Base-by-base conservation (phyloP, 2,888 invertebrate species). In the Acrocera orbiculus region DNA sequence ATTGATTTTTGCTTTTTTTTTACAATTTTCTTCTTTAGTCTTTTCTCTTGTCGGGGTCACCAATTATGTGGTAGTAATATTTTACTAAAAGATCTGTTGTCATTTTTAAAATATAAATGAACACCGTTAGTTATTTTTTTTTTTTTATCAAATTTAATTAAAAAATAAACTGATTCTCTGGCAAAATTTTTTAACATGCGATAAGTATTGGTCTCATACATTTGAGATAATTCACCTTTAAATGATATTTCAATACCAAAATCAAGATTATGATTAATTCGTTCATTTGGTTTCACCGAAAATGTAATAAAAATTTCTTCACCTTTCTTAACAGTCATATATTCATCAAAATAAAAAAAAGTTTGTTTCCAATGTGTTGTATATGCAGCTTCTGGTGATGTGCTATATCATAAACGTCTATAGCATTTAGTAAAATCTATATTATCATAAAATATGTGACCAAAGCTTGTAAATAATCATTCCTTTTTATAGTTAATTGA, bases 361-460 rank as follows among this genome's bases (percentile, higher is more conserved):
- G 83, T 86, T 42, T 61, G 61, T 61, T 99, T 99, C 98, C 98
- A 99, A 61, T 99, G 98, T 15, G 98, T 99, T n/a, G n/a, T 99
- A 63, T 98, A 96, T 19, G 86, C 85, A 2, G 89, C 82, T 56
- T 96, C 96, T 0, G 98, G 98, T 2, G 90, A 90, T 37, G 98
- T 98, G 51, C 93, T 95, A 64, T 99, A 98, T 16, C 96, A 95
- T 43, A 90, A 85, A 36, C 90, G 73, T 65, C 95, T 98, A 69
- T 99, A 98, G 48, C 93, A 98, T 68, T 95, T 93, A 23, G 93
- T 90, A 67, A 99, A 99, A 64, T 99, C 96, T 46, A 99, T 92
- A 53, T 89, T 96, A 66, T n/a, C n/a, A n/a, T n/a, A 66, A 99
- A 99, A 66, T 89, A 99, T 15, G 96, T 93, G 44, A 99, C 96